These are phyloP conservation scores for Lapara coniferarum DNA, from an alignment of 2,888 invertebrate genomes.

Conservation along the genomic window DNA sequence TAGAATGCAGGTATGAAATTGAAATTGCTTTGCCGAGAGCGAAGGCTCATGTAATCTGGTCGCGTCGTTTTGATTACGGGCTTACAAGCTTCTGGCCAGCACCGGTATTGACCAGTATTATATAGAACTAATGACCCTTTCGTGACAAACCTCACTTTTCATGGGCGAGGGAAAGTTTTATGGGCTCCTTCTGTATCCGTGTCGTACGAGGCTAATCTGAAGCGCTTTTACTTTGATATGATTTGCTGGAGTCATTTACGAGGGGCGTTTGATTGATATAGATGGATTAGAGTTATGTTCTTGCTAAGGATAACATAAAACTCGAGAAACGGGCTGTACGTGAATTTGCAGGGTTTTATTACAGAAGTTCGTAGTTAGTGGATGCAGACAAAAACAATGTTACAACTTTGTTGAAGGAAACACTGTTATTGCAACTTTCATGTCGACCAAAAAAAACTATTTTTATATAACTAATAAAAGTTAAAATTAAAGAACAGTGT, in stretches of 20 bases:
- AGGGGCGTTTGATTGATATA: slow-evolving; percentile 45
- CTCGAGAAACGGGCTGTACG: too few relatives aligned
- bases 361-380: neutral
- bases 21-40: slow-evolving; percentile 36
- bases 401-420: too few relatives aligned
- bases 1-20: slow-evolving; percentile 28
- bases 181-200: slow-evolving; percentile 48
- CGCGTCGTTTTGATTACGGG: slow-evolving; percentile 65
- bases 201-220: slow-evolving; percentile 55
- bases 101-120: slow-evolving; percentile 49
- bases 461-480: too few relatives aligned
- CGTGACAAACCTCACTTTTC: slow-evolving; percentile 77
- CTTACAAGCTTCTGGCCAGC: slow-evolving; percentile 38
- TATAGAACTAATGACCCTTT: slow-evolving; percentile 67
- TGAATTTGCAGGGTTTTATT: neutral
- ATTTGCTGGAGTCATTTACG: slow-evolving; percentile 38
- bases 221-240: slow-evolving; percentile 49
- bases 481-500: too few relatives aligned
- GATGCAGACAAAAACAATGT: too few relatives aligned
- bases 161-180: slow-evolving; percentile 72
- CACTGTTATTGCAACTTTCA: neutral
- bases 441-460: too few relatives aligned
- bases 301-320: slow-evolving; percentile 14
- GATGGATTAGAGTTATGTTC: slow-evolving; percentile 47
- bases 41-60: slow-evolving; percentile 50